Evolutionary conservation across 2,797 vertebrate species (phyloP), one percentile per base, ranked within the genome.

Genomic region (Sebastes flavidus): DNA sequence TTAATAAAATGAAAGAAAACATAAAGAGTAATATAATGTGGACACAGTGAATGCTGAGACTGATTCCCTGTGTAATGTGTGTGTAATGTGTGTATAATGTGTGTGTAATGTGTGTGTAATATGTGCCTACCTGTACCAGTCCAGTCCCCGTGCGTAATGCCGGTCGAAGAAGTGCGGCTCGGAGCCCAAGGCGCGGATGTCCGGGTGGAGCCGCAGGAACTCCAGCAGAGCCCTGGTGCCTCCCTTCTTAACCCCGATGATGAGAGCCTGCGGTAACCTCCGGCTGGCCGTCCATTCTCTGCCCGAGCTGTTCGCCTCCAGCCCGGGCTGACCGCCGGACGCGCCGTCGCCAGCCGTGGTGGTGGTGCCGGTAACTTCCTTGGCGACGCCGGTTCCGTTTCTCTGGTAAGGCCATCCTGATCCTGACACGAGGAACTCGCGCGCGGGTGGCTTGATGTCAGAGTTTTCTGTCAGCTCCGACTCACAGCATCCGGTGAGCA

Each of bases 161-260:
- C 96, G 90, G 87, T 97, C 96, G 72, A 97, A 97, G 89, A 96
- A 97, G 90, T 97, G 96, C 49, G 96, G 95, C 56, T 97, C 96
- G 0, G 96, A 94, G 2, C 96, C 96, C 42, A 96, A 90, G 3
- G 96, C 96, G 13, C 96, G 93, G 81, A 97, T 91, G 84, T 96
- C 96, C 32, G 96, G 96, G 56, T 97, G 96, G 24, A 97, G 95
- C 65, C 96, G 87, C 58, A 97, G 93, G n/a, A 97, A 97, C 93
- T 97, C 96, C 86, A 96, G 84, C 72, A 96, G 94, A 49, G 96
- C 96, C 65, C 96, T 83, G 36, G 96, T 96, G 62, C 96, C 96
- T 55, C 96, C 96, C 58, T 96, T 96, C 78, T 96, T 96, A 22
- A 96, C 96, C 42, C 96, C 96, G 32, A 97, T 95, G 62, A 97